Percentiles rank a stretch among this genome's conserved stretches.
Conservation (phyloP, 1,140 invertebrate genomes). For the Zeugodacus cucurbitae region DNA sequence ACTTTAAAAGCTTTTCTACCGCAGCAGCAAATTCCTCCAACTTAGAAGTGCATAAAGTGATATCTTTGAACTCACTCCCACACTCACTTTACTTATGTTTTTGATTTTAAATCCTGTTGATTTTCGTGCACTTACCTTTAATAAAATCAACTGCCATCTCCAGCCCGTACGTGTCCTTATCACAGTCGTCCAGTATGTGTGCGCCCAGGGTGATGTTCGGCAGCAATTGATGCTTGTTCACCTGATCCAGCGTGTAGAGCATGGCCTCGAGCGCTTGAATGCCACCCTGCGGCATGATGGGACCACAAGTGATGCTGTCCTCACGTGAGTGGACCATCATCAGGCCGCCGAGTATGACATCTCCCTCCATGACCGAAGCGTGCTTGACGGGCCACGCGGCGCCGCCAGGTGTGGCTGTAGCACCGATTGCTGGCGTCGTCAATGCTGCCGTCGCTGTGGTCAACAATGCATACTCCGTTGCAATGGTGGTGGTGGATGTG, state of each 20-base stretch:
- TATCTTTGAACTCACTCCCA: neutral
- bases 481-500: neutral
- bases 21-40: too few species aligned
- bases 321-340: conserved; percentile 98
- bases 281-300: conserved; percentile 94
- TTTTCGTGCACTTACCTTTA: conserved; percentile 79
- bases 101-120: neutral
- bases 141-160: conserved; percentile 98
- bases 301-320: conserved; percentile 84
- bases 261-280: conserved; percentile 91
- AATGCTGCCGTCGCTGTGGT: neutral
- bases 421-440: neutral
- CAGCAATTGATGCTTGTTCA: conserved; percentile 76
- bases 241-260: conserved; percentile 88
- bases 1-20: too few species aligned
- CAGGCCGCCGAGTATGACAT: conserved; percentile 86
- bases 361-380: conserved; percentile 85
- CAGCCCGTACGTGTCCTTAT: conserved; percentile 94
- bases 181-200: conserved; percentile 93
- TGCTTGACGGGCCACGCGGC: conserved; percentile 83
- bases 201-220: conserved; percentile 87
- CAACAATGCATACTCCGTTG: neutral
- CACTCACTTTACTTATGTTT: neutral
- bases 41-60: neutral
- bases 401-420: neutral